Base-by-base conservation (phyloP, 2,888 invertebrate genomes). In the Cataglyphis rosenhaueri region DNA sequence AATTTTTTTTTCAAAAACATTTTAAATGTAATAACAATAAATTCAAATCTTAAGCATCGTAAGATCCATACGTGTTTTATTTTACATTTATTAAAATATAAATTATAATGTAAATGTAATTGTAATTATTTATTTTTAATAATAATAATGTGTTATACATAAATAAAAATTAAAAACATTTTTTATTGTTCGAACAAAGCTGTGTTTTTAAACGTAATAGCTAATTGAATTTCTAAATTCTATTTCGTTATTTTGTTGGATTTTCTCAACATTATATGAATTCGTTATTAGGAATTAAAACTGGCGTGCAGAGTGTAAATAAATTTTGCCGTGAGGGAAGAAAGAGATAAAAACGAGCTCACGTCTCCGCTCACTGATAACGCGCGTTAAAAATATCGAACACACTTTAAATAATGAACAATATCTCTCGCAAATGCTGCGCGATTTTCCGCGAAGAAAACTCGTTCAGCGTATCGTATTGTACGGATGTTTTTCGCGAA, bases 401-500 rank as follows among this genome's bases (percentile, higher is more conserved):
- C 35, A 21, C 78, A 79, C 78, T 79, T 79, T 44, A 79, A 79
- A 79, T 70, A 79, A 79, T 79, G 78, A 70, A 79, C 78, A 70
- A 57, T 70, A 59, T 59, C 78, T 68, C 78, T 59, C 59, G 78
- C 59, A 70, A 79, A 79, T 70, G 78, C 70, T 8, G 35, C 44
- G 78, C 38, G 70, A 82, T 82, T 75, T 82, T 76, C 12, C 76
- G 59, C 76, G 82, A 82, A 75, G 75, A 76, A 76, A 65, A 10
- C 57, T 61, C 61, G 81, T 10, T 21, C 65, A 10, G 48, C 70
- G 29, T 57, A 57, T 52, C 61, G 66, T 84, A 85, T 85, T 78
- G 82, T 68, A 62, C 74, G 87, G 71, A 75, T 87, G 85, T 86
- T 87, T 89, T 85, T 52, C 89, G 70, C 57, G 71, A 78, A 83